Conservation (phyloP, 37 sponge, comb jelly and placozoan species). For the Aplysina aerophoba region DNA sequence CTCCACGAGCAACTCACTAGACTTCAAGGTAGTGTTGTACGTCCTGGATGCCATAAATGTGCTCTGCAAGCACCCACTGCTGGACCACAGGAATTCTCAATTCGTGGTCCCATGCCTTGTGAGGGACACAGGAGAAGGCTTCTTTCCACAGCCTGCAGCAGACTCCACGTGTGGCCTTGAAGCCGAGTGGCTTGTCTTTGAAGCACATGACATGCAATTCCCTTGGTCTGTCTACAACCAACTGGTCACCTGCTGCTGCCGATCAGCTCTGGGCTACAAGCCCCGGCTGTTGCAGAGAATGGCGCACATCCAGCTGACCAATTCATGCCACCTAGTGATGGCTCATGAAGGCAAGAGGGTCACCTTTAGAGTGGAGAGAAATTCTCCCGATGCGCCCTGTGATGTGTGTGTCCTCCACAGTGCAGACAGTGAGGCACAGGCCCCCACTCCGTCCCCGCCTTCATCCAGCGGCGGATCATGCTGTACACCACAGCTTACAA, state of each 20-base stretch:
- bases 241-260: constrained; percentile 10
- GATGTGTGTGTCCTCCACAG: no score
- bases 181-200: constrained; percentile 17
- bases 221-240: constrained; percentile 32
- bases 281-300: constrained; percentile 5
- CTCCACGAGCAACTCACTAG: not conserved
- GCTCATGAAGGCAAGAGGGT: not conserved
- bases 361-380: constrained; percentile 16
- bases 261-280: not conserved
- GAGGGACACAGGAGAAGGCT: not conserved
- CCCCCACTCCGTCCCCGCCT: no score
- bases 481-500: no score
- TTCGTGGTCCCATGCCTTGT: constrained; percentile 30
- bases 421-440: no score
- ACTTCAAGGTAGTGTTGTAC: constrained; percentile 16
- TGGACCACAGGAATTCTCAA: not conserved
- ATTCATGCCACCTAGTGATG: not conserved
- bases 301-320: constrained; percentile 27
- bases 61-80: constrained; percentile 2
- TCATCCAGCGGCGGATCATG: no score
- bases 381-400: not conserved
- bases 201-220: not conserved
- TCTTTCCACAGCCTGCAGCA: constrained; percentile 1
- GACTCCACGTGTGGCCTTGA: not conserved
- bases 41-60: constrained; percentile 28